A percentile compares a stretch with the other conserved stretches of the same genome.
Evolutionary conservation across 2,797 vertebrate species (phyloP).

Genomic region (Mus minutoides): DNA sequence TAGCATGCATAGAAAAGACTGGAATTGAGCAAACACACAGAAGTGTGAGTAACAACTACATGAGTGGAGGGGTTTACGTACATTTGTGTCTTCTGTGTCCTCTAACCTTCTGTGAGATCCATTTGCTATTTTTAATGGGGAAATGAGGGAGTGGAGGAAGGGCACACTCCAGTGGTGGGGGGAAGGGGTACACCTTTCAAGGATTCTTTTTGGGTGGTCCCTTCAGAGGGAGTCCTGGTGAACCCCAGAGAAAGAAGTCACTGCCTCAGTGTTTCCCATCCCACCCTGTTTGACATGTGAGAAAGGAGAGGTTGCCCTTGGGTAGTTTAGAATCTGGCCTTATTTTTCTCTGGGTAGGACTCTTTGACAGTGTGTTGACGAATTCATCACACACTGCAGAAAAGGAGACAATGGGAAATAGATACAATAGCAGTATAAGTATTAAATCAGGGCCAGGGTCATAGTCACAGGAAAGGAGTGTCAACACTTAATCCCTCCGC

Average conservation of each 20-base stretch:
- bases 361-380: neutral
- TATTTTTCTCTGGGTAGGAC: neutral
- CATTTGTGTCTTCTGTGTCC: neutral
- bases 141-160: neutral
- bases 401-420: neutral
- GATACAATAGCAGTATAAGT: neutral
- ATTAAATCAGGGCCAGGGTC: neutral
- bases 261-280: fast-evolving
- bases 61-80: neutral
- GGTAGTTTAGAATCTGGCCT: neutral
- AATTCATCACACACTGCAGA: too few species aligned
- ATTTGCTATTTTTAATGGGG: neutral
- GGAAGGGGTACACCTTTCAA: neutral
- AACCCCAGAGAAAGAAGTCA: neutral
- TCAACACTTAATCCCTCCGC: neutral
- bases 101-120: neutral
- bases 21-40: neutral
- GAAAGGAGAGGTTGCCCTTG: neutral
- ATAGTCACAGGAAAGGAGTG: fast-evolving
- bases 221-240: neutral
- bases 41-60: neutral
- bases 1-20: neutral
- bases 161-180: neutral
- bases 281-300: neutral
- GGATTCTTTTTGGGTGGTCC: neutral